Base-by-base conservation (phyloP, 1,140 invertebrate genomes). In the Eupristina koningsbergeri region DNA sequence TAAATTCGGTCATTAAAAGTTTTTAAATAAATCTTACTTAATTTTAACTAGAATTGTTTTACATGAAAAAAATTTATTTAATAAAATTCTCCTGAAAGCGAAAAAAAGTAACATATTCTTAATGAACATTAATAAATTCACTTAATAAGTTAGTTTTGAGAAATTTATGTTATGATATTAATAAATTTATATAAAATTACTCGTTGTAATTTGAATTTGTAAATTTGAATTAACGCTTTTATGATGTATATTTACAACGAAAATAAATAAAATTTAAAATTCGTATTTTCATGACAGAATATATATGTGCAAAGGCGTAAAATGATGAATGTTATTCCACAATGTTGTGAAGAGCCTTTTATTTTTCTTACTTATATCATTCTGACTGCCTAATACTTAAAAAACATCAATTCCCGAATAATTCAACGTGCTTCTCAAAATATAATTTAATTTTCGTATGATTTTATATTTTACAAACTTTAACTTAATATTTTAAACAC, bases 311-410 rank as follows among this genome's bases (percentile, higher is more conserved):
- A 71, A 19, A 41, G 41, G 36, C 36, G n/a, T 41, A 36, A 36
- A 73, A 73, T 61, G 31, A 47, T 47, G 29, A 76, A 61, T 45
- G n/a, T 34, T 71, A 39, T 19, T 63, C 53, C 53, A 63, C 29
- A 47, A 50, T 45, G 67, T 45, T 15, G n/a, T n/a, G 22, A 82
- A 76, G 39, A 34, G 39, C 47, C 41, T 82, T 82, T 82, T 75
- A 61, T 31, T 53, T 39, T 29, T 36, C 19, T 15, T 17, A 67
- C 34, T 41, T 11, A 13, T 71, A 71, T 41, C 26, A n/a, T 6
- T 7, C 53, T 58, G 22, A 58, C 19, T 53, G 9, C 9, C 50
- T n/a, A n/a, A 53, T 17, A 53, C 50, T 58, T 58, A 58, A 67
- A 39, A 36, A 3, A 34, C 6, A 34, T 67, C 31, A 19, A 36